Evolutionary conservation across 2,888 invertebrate genomes (phyloP), one percentile per base, ranked within the genome.

Genomic region (Tetragonisca angustula): DNA sequence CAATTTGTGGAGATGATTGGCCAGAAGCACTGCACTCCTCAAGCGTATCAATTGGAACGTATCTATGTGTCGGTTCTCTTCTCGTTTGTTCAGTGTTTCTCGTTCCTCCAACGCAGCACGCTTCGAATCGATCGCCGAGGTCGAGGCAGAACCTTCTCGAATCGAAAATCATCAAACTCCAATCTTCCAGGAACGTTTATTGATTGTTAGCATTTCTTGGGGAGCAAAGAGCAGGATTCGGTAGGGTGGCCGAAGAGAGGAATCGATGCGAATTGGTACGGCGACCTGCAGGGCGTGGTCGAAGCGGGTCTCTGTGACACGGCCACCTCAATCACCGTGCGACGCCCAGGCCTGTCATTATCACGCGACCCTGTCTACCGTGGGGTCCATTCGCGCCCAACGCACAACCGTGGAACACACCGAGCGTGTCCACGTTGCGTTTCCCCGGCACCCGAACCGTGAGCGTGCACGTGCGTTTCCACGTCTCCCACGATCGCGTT

Each of bases 301-400:
- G 91, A 92, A 91, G 87, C 90, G 90, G 91, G 91, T 92, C 91
- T 92, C 91, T 92, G 92, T 93, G 93, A 93, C 93, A 93, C 90
- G 90, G 90, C 88, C 91, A 92, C 92, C 92, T 93, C 92, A 92
- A 94, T 93, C 94, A 94, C 92, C 88, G 89, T 90, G 89, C 90
- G 91, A 93, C 93, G 92, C 93, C 92, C 90, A 91, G 91, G 91
- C 92, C 94, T 93, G 93, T 94, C 94, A 94, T 94, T 94, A 94
- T 94, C 94, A 94, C 94, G 92, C 94, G 92, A 92, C 92, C 91
- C 92, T 90, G 92, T 91, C 92, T 88, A 89, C 86, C 89, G 78
- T 81, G 82, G 85, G 89, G 88, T 87, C 89, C 84, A 78, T 85
- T 80, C 88, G 87, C 75, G 81, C 76, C 71, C 70, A 76, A 43